Base-by-base conservation (phyloP, 2,888 invertebrate species). In the Eilema griseolum region DNA sequence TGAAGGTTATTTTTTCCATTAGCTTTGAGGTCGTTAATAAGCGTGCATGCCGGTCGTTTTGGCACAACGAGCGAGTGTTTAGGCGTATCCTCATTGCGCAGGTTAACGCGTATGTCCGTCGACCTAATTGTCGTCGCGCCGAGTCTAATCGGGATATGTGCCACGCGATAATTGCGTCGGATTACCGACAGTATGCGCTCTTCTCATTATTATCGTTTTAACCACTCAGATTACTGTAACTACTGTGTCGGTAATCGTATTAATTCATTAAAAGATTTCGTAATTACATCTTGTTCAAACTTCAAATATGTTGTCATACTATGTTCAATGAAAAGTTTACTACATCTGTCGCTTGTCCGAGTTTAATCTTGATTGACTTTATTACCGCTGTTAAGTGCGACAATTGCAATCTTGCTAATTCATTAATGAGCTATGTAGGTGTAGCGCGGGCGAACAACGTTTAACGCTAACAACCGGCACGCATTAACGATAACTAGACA, bases 131-230 rank as follows among this genome's bases (percentile, higher is more conserved):
- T 83, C 90, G 92, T 89, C 93, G 90, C 93, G 93, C 77, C 93
- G 91, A 86, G 72, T 86, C 92, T 95, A 95, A 95, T 94, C 94
- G 93, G 95, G 95, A 95, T 94, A 95, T 93, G 94, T 93, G 93
- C 90, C 92, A 92, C 86, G 93, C 89, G 90, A 95, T 95, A 95
- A 95, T 95, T 95, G 95, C 92, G 91, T 86, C 91, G 91, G 92
- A 93, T 91, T 90, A 89, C 90, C 86, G 86, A 83, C 78, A 82
- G 72, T 75, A 78, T 60, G 72, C 76, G 74, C 72, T 80, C 77
- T 81, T 78, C 79, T 79, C 73, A 81, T 76, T 79, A 77, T 70
- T 79, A 77, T 70, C 70, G 74, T 24, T 72, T 67, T 23, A 62
- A 72, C 64, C 66, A 57, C 57, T 69, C 74, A 77, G 77, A 77